Percentiles rank a stretch among this genome's conserved stretches.
These are phyloP conservation scores for Halcyon leucocephala DNA, from an alignment of 2,797 vertebrate species.

Conservation along the genomic window DNA sequence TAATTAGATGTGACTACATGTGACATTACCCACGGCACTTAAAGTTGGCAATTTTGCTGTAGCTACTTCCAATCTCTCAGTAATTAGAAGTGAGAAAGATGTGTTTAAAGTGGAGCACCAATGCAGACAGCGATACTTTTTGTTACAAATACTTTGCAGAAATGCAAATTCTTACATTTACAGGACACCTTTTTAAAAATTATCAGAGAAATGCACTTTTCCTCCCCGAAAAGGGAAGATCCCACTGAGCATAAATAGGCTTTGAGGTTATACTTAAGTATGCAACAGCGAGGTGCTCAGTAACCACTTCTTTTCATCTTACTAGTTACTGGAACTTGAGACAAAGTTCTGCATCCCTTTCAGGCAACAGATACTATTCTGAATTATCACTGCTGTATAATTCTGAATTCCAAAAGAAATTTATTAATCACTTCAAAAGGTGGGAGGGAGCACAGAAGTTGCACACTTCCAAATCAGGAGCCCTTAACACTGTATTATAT, in stretches of 20 bases:
- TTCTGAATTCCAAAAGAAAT: neutral
- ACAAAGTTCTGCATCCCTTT: neutral
- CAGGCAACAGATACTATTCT: neutral
- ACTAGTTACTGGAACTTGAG: neutral
- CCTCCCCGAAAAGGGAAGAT: neutral
- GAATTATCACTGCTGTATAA: neutral
- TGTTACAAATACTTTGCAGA: neutral
- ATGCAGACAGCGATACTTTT: neutral
- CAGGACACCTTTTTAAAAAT: neutral
- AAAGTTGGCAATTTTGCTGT: neutral
- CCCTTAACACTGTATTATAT: neutral
- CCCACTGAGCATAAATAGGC: neutral
- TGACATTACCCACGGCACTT: constrained; percentile 45
- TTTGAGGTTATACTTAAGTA: neutral
- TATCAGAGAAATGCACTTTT: neutral
- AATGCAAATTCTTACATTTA: neutral
- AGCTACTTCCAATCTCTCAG: constrained; percentile 14
- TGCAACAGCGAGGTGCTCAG: neutral
- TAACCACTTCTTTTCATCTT: neutral
- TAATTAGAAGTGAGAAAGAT: constrained; percentile 38
- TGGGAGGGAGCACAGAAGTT: neutral
- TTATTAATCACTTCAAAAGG: neutral
- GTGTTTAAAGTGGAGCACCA: neutral
- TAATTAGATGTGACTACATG: constrained; percentile 55
- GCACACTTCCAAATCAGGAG: neutral